These are phyloP conservation scores for Papilio helenus DNA, from an alignment of 1,140 invertebrate species.

Conservation along the genomic window DNA sequence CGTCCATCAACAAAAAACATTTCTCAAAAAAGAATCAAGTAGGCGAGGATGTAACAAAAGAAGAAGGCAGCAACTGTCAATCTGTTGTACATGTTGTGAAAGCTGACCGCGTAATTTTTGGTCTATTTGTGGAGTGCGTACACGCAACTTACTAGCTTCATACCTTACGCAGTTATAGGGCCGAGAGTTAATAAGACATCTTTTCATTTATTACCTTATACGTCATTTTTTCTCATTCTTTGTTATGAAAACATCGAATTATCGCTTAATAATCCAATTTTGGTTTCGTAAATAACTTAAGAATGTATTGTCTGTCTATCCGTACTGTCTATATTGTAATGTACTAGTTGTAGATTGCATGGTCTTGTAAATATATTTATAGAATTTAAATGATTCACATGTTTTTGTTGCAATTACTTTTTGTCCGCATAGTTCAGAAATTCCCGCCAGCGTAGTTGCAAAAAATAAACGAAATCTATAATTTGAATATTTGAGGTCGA, in stretches of 20 bases:
- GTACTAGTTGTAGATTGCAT: too few species aligned
- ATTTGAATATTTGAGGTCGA: conserved; percentile 36
- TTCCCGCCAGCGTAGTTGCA: neutral
- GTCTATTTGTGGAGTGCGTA: conserved; percentile 19
- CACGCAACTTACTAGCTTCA: conserved; percentile 18
- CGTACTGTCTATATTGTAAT: too few species aligned
- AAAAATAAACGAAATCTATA: conserved; percentile 29
- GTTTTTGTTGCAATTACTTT: neutral
- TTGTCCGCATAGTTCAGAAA: neutral
- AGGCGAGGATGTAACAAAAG: neutral
- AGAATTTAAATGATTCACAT: neutral
- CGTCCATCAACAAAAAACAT: too few species aligned
- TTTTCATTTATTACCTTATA: too few species aligned
- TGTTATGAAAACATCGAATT: too few species aligned
- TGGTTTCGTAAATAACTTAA: too few species aligned
- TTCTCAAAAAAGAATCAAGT: neutral
- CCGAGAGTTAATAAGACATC: too few species aligned
- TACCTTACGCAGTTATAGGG: too few species aligned
- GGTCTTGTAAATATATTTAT: neutral
- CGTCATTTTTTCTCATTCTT: too few species aligned
- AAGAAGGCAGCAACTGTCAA: conserved; percentile 26
- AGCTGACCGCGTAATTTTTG: conserved; percentile 27
- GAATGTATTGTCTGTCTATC: too few species aligned
- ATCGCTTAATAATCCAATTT: too few species aligned
- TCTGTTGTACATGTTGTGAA: conserved; percentile 34